These are phyloP conservation scores for Melangyna quadrimaculata DNA, from an alignment of 2,888 invertebrate genomes.

Conservation along the genomic window DNA sequence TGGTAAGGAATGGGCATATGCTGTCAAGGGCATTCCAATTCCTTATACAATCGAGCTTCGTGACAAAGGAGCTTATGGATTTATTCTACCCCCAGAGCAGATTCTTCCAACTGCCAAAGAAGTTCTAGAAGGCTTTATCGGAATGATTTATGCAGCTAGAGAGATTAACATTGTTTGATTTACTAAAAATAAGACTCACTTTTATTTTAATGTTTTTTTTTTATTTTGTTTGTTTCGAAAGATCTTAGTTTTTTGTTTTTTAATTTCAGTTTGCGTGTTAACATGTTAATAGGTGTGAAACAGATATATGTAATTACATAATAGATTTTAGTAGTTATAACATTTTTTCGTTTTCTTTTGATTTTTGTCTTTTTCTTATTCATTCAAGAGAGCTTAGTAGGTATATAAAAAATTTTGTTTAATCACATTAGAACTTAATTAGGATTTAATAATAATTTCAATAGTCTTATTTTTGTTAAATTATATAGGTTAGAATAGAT, in stretches of 20 bases:
- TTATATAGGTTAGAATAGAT: constrained; percentile 60
- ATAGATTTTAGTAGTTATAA: background rate
- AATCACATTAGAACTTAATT: constrained; percentile 62
- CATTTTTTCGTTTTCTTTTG: background rate
- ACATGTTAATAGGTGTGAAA: constrained; percentile 24
- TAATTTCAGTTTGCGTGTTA: constrained; percentile 39
- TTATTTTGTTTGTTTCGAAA: background rate
- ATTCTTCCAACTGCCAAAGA: constrained; percentile 85
- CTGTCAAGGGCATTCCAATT: constrained; percentile 82
- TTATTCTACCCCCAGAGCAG: constrained; percentile 85
- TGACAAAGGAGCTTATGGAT: constrained; percentile 86
- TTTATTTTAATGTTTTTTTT: background rate
- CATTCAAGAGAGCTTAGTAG: constrained; percentile 61
- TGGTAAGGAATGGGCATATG: constrained; percentile 83
- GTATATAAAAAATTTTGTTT: constrained; percentile 32
- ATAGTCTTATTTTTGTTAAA: constrained; percentile 43
- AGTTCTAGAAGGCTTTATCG: constrained; percentile 82
- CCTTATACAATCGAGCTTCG: constrained; percentile 84
- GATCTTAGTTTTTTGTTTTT: constrained; percentile 35
- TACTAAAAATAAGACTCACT: background rate
- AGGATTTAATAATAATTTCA: background rate
- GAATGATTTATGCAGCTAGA: constrained; percentile 82
- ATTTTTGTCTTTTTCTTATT: constrained; percentile 27
- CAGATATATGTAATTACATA: background rate
- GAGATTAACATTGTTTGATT: constrained; percentile 72